Base-by-base conservation (phyloP, 2,113 vertebrate species). In the Neotragus pygmaeus region DNA sequence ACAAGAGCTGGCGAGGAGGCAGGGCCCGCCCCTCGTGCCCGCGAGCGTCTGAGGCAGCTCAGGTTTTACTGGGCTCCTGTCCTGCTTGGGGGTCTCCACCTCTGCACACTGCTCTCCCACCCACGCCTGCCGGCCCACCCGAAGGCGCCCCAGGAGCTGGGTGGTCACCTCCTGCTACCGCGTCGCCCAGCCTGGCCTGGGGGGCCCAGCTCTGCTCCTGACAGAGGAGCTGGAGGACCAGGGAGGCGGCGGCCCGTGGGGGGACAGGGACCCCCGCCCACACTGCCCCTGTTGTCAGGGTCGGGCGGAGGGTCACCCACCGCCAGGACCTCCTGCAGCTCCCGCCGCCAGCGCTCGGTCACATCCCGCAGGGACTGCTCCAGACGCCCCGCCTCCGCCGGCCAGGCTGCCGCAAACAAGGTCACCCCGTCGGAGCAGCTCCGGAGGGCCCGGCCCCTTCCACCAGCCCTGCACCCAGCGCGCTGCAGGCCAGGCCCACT, bases 191-290 rank as follows among this genome's bases (percentile, higher is more conserved):
- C 78, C 30, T n/a, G 47, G 78, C 78, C 78, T 33, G 30, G 17
- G 43, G 25, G 73, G 5, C 6, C 43, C 43, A 25, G 75, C 25
- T 23, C 43, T 28, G 43, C 8, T 45, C 43, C 27, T 0, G 2
- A 49, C 75, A 47, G 45, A 30, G 75, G 27, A 7, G 27, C 75
- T 2, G 2, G 39, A 27, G 23, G 23, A 10, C 21, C 2, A 1
- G 7, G 75, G 7, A 77, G 75, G 43, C 0, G 1, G 45, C 1
- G 28, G 77, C 27, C 45, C 0, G 0, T 0, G 1, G n/a, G 14
- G 19, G 19, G 19, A 39, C n/a, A 39, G 19, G 66, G n/a, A 23
- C 19, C 19, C 10, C n/a, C 0, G 0, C 66, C n/a, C n/a, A 39
- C 1, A 2, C n/a, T 12, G n/a, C 66, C 66, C 30, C 66, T 11